These are phyloP conservation scores for Branchinecta lindahli DNA, from an alignment of 1,140 invertebrate genomes.

Conservation along the genomic window DNA sequence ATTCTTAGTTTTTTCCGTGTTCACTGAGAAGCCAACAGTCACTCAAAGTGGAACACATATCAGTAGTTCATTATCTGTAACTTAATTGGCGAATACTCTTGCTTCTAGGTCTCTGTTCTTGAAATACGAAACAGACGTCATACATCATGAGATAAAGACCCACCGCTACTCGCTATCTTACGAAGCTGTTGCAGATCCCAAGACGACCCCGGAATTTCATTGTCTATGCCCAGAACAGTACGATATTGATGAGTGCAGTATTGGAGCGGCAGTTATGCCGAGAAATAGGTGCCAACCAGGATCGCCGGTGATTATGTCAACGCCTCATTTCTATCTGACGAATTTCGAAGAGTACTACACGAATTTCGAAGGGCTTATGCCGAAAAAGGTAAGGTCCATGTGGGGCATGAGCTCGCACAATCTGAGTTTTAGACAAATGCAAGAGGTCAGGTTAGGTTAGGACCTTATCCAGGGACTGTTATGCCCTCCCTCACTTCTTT, in stretches of 20 bases:
- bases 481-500: neutral
- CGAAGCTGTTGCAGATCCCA: constrained; percentile 1
- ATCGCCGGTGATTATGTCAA: constrained; percentile 6
- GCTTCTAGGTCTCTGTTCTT: neutral
- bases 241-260: neutral
- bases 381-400: neutral
- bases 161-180: neutral
- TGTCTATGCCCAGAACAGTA: neutral
- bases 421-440: neutral
- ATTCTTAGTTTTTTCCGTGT: too few species aligned
- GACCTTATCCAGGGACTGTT: neutral
- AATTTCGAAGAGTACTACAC: neutral
- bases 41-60: too few species aligned
- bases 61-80: too few species aligned
- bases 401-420: neutral
- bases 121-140: neutral
- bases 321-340: neutral
- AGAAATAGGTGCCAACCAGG: neutral
- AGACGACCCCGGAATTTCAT: neutral
- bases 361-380: neutral
- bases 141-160: neutral
- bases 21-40: too few species aligned
- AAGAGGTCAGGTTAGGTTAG: neutral
- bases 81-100: too few species aligned
- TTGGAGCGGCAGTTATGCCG: neutral